Evolutionary conservation across 1,140 invertebrate genomes (phyloP).

Genomic region (Drosophila subpulchrella): DNA sequence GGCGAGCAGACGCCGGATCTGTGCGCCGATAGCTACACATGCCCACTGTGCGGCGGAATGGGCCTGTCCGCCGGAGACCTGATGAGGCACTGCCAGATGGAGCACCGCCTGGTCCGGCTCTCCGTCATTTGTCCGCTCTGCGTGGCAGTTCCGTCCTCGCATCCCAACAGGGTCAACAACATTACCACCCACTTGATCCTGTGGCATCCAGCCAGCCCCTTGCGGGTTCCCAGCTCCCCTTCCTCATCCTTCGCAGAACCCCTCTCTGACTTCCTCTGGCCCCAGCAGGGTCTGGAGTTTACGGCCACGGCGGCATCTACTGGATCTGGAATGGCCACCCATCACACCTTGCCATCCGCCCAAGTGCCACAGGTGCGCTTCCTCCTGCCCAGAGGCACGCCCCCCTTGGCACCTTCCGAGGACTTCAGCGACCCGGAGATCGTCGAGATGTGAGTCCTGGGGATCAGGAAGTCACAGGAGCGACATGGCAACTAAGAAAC

Average conservation of each 20-base stretch:
- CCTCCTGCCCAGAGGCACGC: constrained; percentile 5
- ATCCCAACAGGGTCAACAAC: constrained; percentile 8
- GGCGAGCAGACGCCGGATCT: constrained; percentile 44
- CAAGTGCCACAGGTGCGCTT: constrained; percentile 21
- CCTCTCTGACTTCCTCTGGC: too few species aligned
- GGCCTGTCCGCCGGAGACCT: constrained; percentile 32
- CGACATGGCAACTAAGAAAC: not conserved
- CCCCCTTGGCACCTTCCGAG: not conserved
- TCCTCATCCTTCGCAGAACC: too few species aligned
- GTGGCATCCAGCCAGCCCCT: constrained; percentile 13
- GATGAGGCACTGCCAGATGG: constrained; percentile 24
- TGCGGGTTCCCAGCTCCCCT: not conserved
- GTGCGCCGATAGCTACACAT: constrained; percentile 65
- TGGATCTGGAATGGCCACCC: not conserved
- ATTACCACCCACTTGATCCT: constrained; percentile 27
- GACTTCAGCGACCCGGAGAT: constrained; percentile 17
- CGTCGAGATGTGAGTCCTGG: not conserved
- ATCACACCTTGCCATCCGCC: not conserved
- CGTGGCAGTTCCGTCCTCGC: constrained; percentile 27
- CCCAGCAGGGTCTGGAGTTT: too few species aligned
- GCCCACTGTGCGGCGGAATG: constrained; percentile 57
- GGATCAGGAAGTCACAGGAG: not conserved
- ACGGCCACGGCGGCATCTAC: not conserved
- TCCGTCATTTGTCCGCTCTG: constrained; percentile 62
- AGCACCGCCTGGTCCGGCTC: constrained; percentile 19